phyloP scores from a whole-genome alignment of 1,140 invertebrate species.

The Cecropterus lyciades region DNA sequence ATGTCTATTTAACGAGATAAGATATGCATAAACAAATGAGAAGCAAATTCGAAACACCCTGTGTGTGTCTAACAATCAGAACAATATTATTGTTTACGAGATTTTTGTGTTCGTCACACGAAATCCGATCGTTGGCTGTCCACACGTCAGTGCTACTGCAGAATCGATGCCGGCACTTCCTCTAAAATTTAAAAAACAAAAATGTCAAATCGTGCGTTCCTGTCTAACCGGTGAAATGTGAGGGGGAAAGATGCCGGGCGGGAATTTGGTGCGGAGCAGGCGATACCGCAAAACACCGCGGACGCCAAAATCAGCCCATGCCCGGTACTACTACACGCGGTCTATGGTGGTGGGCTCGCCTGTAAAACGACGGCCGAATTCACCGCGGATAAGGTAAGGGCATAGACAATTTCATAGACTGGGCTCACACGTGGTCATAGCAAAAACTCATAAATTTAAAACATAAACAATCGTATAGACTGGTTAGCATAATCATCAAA shows the following conservation, averaged over 20 bases:
- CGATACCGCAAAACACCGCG: slow-evolving; percentile 61
- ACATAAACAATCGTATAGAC: too few relatives aligned
- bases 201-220: slow-evolving; percentile 41
- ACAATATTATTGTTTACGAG: slow-evolving; percentile 77
- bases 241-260: slow-evolving; percentile 60
- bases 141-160: slow-evolving; percentile 50
- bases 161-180: slow-evolving; percentile 34
- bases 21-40: too few relatives aligned
- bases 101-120: slow-evolving; percentile 69
- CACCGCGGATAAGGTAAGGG: slow-evolving; percentile 57
- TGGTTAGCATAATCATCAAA: too few relatives aligned
- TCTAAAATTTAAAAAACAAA: slow-evolving; percentile 45
- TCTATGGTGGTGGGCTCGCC: slow-evolving; percentile 56
- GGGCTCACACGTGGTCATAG: too few relatives aligned
- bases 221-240: slow-evolving; percentile 52
- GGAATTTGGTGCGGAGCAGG: slow-evolving; percentile 57
- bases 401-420: too few relatives aligned
- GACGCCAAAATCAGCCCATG: slow-evolving; percentile 58
- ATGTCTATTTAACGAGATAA: too few relatives aligned
- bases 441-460: too few relatives aligned
- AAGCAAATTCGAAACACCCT: slow-evolving; percentile 26
- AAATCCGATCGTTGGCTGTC: slow-evolving; percentile 45
- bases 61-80: slow-evolving; percentile 45
- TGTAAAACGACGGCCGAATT: slow-evolving; percentile 34
- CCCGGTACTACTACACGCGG: slow-evolving; percentile 66